Conservation (phyloP, 1,140 invertebrate species). For the Ips typographus region DNA sequence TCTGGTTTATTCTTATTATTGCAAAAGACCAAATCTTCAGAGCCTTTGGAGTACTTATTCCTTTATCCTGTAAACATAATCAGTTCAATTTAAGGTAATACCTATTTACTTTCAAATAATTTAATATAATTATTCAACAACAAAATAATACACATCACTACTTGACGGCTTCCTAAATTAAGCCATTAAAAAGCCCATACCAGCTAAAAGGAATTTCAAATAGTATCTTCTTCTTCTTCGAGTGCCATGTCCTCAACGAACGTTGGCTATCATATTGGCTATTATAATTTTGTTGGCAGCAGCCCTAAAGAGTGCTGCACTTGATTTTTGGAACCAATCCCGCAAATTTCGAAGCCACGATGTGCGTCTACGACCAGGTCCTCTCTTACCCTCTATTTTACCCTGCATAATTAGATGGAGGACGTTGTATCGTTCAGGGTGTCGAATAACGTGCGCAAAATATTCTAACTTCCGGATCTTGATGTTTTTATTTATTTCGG, state of each 20-base stretch:
- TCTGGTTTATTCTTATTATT: too few relatives aligned
- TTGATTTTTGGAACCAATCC: background rate
- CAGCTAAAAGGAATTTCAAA: too few relatives aligned
- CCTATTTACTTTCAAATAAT: too few relatives aligned
- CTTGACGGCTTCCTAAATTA: too few relatives aligned
- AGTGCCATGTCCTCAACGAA: background rate
- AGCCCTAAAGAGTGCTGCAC: background rate
- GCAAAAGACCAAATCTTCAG: too few relatives aligned
- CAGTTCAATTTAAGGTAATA: too few relatives aligned
- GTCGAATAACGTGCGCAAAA: background rate
- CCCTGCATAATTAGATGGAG: background rate
- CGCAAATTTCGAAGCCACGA: background rate
- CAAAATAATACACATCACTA: too few relatives aligned
- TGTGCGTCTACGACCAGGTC: background rate
- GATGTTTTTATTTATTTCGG: background rate
- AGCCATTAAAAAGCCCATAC: too few relatives aligned
- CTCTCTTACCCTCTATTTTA: background rate
- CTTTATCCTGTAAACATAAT: too few relatives aligned
- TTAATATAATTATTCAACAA: too few relatives aligned
- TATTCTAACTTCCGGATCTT: background rate
- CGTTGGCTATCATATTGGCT: constrained; percentile 2
- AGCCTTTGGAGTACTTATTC: too few relatives aligned
- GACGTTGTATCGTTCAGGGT: background rate
- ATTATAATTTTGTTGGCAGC: constrained; percentile 2
- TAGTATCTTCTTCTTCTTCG: too few relatives aligned